These are phyloP conservation scores for Fulmarus glacialis DNA, from an alignment of 2,113 vertebrate species.

Conservation along the genomic window DNA sequence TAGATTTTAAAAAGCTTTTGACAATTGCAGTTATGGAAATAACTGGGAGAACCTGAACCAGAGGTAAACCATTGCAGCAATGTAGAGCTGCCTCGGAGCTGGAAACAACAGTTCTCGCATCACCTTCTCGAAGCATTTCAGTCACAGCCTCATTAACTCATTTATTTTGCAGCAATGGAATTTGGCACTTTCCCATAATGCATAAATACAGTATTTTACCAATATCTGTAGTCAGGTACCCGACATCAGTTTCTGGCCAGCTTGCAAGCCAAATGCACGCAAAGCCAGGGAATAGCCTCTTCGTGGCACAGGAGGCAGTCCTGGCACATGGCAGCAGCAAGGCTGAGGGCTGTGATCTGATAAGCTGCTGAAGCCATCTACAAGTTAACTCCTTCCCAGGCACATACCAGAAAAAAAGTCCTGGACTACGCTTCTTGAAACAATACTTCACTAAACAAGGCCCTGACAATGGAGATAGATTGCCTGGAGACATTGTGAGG, in stretches of 20 bases:
- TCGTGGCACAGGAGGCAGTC: not conserved
- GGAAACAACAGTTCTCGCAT: not conserved
- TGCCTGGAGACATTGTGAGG: not conserved
- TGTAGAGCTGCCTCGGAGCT: not conserved
- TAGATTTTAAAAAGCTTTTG: not conserved
- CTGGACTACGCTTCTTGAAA: constrained; percentile 3
- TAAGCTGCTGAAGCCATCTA: not conserved
- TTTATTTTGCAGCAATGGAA: not conserved
- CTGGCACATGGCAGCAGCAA: not conserved
- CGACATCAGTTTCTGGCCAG: not conserved
- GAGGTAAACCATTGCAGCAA: not conserved
- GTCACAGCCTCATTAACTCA: not conserved
- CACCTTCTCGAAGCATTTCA: not conserved
- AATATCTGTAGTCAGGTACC: not conserved
- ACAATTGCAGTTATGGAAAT: not conserved
- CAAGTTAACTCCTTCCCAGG: constrained; percentile 14
- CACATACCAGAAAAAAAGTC: not conserved
- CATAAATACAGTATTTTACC: not conserved
- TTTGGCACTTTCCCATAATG: not conserved
- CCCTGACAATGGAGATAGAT: constrained; percentile 42
- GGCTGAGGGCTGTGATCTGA: not conserved
- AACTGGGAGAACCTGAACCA: not conserved
- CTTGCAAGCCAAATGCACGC: not conserved
- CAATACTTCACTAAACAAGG: constrained; percentile 14
- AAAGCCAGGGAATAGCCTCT: not conserved